These are phyloP conservation scores for Eulemur albifrons DNA, from an alignment of 2,797 vertebrate genomes.

Conservation along the genomic window DNA sequence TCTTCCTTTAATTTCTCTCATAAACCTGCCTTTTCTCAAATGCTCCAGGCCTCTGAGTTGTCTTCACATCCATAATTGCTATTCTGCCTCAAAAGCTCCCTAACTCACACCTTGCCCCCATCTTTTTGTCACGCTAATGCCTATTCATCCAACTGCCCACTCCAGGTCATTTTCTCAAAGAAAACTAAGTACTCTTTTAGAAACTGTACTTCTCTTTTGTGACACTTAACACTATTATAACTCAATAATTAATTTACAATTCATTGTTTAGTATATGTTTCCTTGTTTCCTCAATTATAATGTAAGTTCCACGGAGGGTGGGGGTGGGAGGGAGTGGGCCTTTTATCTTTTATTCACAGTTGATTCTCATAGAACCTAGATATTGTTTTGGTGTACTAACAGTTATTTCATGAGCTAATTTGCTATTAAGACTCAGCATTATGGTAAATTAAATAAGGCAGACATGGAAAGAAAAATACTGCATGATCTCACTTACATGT, in stretches of 20 bases:
- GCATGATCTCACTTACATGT: background rate
- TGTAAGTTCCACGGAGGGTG: background rate
- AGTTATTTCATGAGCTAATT: background rate
- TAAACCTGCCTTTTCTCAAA: background rate
- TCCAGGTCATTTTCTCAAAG: background rate
- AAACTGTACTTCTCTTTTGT: background rate
- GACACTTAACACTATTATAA: background rate
- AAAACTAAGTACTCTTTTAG: background rate
- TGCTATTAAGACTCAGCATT: background rate
- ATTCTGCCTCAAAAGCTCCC: background rate
- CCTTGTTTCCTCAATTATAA: background rate
- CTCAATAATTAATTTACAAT: background rate
- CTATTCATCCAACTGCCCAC: background rate
- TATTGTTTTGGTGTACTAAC: background rate
- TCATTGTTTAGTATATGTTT: background rate
- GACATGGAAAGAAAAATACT: background rate
- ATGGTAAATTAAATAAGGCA: background rate
- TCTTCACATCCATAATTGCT: background rate
- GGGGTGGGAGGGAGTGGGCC: rapidly evolving
- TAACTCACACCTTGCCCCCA: background rate
- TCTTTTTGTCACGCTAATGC: background rate
- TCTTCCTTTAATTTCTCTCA: background rate
- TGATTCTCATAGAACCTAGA: background rate
- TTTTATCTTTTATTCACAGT: background rate
- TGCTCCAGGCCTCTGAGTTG: background rate